Conservation (phyloP, 2,888 invertebrate genomes). For the Dynastes tityus region DNA sequence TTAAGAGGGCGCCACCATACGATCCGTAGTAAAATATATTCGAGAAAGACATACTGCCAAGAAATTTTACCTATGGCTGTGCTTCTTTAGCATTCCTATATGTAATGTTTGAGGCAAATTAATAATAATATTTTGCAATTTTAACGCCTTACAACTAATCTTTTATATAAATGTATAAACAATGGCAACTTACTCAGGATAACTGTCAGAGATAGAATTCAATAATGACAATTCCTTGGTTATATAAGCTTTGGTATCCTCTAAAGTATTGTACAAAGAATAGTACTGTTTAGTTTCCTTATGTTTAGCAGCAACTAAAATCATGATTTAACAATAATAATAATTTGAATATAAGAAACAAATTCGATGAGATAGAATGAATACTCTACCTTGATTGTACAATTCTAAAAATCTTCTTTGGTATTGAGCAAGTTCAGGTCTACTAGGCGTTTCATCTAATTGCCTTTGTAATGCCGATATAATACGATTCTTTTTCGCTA, state of each 20-base stretch:
- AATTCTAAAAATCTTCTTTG: constrained; percentile 96
- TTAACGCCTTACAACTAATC: too few relatives aligned
- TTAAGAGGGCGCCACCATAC: too few relatives aligned
- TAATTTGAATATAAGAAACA: too few relatives aligned
- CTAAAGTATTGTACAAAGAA: constrained; percentile 94
- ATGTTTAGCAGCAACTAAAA: constrained; percentile 92
- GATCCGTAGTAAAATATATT: too few relatives aligned
- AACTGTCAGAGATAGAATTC: constrained; percentile 92
- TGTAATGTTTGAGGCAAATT: too few relatives aligned
- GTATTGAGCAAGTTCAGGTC: constrained; percentile 95
- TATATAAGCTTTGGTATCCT: constrained; percentile 94
- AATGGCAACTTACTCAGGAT: constrained; percentile 80
- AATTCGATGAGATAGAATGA: neutral
- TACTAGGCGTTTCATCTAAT: constrained; percentile 93
- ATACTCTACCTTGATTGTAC: constrained; percentile 86
- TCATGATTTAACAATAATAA: constrained; percentile 18
- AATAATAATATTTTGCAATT: too few relatives aligned
- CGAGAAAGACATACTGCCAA: too few relatives aligned
- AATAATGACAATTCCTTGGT: constrained; percentile 91
- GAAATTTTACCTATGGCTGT: too few relatives aligned
- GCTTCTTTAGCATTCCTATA: too few relatives aligned
- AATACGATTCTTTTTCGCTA: constrained; percentile 86
- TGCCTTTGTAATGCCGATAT: constrained; percentile 88
- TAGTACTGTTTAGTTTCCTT: constrained; percentile 98
- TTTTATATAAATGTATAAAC: too few relatives aligned